phyloP scores from a whole-genome alignment of 1,140 invertebrate species.

The Eupristina koningsbergeri region DNA sequence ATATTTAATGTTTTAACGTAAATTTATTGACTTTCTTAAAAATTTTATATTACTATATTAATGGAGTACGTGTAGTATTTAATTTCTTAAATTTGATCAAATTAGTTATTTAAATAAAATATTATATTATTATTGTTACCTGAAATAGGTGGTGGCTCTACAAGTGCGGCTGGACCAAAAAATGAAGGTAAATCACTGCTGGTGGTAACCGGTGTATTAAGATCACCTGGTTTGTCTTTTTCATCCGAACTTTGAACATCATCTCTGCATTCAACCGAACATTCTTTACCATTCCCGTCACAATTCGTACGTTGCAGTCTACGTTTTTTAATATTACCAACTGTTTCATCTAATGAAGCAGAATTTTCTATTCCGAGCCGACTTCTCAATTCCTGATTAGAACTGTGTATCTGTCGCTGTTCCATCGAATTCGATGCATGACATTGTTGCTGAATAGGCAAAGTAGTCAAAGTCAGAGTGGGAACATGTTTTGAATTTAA shows the following conservation, averaged over 20 bases:
- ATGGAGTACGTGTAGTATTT: too few relatives aligned
- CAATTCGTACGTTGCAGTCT: conserved; percentile 16
- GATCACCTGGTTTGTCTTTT: conserved; percentile 79
- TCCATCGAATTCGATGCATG: neutral
- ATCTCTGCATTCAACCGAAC: conserved; percentile 62
- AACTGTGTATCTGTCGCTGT: neutral
- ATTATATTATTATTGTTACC: conserved; percentile 71
- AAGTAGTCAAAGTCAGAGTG: neutral
- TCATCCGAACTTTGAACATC: conserved; percentile 63
- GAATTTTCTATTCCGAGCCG: neutral
- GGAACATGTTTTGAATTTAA: conserved; percentile 28
- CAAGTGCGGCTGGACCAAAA: conserved; percentile 83
- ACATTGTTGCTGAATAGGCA: conserved; percentile 29
- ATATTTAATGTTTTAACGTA: too few relatives aligned
- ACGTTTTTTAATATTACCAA: conserved; percentile 33
- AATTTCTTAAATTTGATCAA: too few relatives aligned
- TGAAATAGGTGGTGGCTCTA: conserved; percentile 90
- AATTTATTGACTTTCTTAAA: too few relatives aligned
- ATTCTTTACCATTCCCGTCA: conserved; percentile 58
- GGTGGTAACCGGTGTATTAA: conserved; percentile 86
- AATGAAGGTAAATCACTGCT: conserved; percentile 84
- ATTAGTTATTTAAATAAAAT: too few relatives aligned
- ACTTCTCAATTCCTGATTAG: neutral
- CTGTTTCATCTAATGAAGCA: neutral
- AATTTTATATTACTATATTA: too few relatives aligned